A percentile compares a stretch with the other conserved stretches of the same genome.
These are phyloP conservation scores for Phylloscopus trochiloides DNA, from an alignment of 2,113 vertebrate species.

Conservation along the genomic window DNA sequence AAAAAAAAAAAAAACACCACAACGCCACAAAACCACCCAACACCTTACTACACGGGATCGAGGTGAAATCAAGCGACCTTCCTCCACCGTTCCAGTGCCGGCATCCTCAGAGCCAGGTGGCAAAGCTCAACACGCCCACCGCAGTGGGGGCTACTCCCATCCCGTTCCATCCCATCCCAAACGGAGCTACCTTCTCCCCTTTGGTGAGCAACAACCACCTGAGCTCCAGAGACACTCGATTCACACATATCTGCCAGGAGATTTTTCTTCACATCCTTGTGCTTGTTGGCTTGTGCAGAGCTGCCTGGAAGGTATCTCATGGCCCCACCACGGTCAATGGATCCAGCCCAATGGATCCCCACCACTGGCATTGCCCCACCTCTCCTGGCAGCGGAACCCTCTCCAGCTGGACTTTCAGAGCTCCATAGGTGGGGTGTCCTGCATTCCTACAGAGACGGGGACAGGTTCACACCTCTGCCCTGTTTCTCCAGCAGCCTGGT, in stretches of 20 bases:
- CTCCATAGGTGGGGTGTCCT: fast-evolving
- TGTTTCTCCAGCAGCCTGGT: not conserved
- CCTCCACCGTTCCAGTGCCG: fast-evolving
- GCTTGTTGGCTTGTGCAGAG: not conserved
- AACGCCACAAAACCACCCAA: not conserved
- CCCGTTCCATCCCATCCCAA: not conserved
- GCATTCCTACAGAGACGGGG: fast-evolving
- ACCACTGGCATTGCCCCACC: fast-evolving
- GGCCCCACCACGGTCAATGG: not conserved
- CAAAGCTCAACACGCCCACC: fast-evolving
- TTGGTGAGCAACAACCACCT: fast-evolving
- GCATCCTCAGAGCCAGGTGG: fast-evolving
- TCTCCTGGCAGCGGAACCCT: not conserved
- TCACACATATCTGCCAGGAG: fast-evolving
- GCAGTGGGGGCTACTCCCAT: fast-evolving
- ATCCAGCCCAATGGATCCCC: not conserved
- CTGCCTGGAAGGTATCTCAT: not conserved
- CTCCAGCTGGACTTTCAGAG: not conserved
- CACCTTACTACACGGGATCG: not conserved
- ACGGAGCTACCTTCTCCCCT: not conserved
- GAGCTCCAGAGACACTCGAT: fast-evolving
- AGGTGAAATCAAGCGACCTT: not conserved
- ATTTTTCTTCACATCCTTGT: fast-evolving
- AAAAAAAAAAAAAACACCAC: too few relatives aligned
- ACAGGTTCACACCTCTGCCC: not conserved